A percentile compares a stretch with the other conserved stretches of the same genome.
These are phyloP conservation scores for Oreochromis spilurus DNA, from an alignment of 2,113 vertebrate genomes.

Conservation along the genomic window DNA sequence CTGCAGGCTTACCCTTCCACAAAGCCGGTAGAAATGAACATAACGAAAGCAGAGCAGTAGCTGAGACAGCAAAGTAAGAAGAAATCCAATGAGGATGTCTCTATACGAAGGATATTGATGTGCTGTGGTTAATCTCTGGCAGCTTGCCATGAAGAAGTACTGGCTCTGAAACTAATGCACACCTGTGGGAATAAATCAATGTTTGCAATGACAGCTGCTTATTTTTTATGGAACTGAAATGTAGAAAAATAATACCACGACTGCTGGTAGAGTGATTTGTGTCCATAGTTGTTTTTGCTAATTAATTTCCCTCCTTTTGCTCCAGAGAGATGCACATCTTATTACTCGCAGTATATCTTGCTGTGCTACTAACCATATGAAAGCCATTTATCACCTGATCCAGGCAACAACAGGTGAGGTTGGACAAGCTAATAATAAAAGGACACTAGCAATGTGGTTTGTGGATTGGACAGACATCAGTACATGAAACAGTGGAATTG, in stretches of 20 bases:
- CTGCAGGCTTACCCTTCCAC: slow-evolving; percentile 14
- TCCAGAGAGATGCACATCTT: not conserved
- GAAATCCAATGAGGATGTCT: slow-evolving; percentile 36
- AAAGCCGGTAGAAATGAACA: slow-evolving; percentile 17
- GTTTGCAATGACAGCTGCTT: slow-evolving; percentile 18
- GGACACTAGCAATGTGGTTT: not conserved
- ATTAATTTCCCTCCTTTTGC: slow-evolving; percentile 23
- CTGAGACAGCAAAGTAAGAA: slow-evolving; percentile 32
- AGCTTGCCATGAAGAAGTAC: slow-evolving; percentile 25
- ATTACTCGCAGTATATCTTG: slow-evolving; percentile 10
- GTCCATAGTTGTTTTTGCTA: slow-evolving; percentile 8
- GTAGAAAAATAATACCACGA: slow-evolving; percentile 15
- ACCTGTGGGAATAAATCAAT: slow-evolving; percentile 60
- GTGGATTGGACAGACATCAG: not conserved
- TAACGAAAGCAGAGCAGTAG: slow-evolving; percentile 10
- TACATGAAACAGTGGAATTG: not conserved
- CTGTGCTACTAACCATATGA: slow-evolving; percentile 5
- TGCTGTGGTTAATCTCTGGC: slow-evolving; percentile 47
- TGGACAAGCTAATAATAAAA: not conserved
- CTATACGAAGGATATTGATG: slow-evolving; percentile 45
- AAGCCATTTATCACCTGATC: slow-evolving; percentile 12
- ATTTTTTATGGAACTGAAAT: slow-evolving; percentile 20
- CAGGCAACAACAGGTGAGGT: not conserved
- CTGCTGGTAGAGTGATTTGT: slow-evolving; percentile 33
- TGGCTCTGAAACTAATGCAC: slow-evolving; percentile 33